Conservation (phyloP, 2,113 vertebrate species). For the Semnornis frantzii region DNA sequence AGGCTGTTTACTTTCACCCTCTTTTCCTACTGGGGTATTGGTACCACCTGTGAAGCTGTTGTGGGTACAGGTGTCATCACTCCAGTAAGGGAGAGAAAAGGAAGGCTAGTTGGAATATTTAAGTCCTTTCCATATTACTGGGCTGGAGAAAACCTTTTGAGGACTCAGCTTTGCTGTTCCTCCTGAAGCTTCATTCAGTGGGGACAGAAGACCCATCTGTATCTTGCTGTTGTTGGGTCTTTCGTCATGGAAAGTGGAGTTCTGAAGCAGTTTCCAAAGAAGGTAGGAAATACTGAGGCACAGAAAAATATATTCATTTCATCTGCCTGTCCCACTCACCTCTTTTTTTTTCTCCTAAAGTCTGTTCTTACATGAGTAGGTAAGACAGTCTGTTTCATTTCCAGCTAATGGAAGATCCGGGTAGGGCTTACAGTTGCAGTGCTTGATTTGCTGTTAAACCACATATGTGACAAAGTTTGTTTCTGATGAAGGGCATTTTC, state of each 20-base stretch:
- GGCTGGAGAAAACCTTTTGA: not conserved
- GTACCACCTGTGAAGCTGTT: not conserved
- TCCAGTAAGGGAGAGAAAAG: not conserved
- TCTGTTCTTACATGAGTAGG: not conserved
- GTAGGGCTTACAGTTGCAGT: not conserved
- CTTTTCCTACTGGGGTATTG: not conserved
- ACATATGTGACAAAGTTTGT: not conserved
- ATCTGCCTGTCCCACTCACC: not conserved
- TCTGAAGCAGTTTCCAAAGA: not conserved
- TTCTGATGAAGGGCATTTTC: not conserved
- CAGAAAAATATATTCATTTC: not conserved
- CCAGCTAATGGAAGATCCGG: not conserved
- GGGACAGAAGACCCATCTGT: not conserved
- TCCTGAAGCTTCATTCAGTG: not conserved
- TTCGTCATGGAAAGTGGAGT: not conserved
- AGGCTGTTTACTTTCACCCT: not conserved
- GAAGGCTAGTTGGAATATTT: not conserved
- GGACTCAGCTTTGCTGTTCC: accelerated
- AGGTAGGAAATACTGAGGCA: not conserved
- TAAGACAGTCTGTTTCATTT: not conserved
- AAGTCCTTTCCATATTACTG: not conserved
- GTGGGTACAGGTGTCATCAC: not conserved
- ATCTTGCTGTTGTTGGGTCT: not conserved
- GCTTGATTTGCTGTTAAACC: not conserved
- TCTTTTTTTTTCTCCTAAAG: not conserved